Base-by-base conservation (phyloP, 2,113 vertebrate species). In the Channa maculata region DNA sequence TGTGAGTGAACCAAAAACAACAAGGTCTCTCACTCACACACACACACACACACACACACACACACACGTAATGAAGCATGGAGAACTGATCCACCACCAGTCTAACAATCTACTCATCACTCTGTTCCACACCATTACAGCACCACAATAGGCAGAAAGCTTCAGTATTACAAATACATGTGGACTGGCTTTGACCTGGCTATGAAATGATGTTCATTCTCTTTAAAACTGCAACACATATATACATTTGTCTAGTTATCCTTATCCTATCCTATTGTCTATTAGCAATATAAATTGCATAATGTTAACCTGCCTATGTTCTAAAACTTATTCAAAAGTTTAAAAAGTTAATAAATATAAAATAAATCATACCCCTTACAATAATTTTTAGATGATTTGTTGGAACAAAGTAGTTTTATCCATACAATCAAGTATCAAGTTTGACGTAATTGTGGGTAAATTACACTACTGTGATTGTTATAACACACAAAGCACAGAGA, bases 111-210 rank as follows among this genome's bases (percentile, higher is more conserved):
- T 74, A 83, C 90, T 89, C 90, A 87, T 87, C 90, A 88, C 88
- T 86, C 75, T 85, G 84, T 91, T 89, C 87, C 86, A 92, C 79
- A 80, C 79, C 90, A 90, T 92, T 89, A 89, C 89, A 81, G 86
- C 75, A 51, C 73, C 75, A 91, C 89, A 93, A 91, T 86, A 48
- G 73, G 58, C 72, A 73, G 41, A 81, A 80, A 41, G 63, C 71
- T 55, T 75, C 74, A 77, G 64, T 74, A 65, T 67, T 61, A 37
- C 37, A 44, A 14, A 50, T 69, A 69, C 46, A 39, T 65, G 75
- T 61, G 52, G 34, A 60, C 50, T 14, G 61, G 24, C 24, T 24
- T 77, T 51, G 44, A 65, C 45, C 52, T 74, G 75, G 72, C 43
- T 55, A 44, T 66, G 44, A 75, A 84, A 77, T 69, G 5, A 78